Conservation (phyloP, 1,140 invertebrate genomes). For the Bombus difficillimus region DNA sequence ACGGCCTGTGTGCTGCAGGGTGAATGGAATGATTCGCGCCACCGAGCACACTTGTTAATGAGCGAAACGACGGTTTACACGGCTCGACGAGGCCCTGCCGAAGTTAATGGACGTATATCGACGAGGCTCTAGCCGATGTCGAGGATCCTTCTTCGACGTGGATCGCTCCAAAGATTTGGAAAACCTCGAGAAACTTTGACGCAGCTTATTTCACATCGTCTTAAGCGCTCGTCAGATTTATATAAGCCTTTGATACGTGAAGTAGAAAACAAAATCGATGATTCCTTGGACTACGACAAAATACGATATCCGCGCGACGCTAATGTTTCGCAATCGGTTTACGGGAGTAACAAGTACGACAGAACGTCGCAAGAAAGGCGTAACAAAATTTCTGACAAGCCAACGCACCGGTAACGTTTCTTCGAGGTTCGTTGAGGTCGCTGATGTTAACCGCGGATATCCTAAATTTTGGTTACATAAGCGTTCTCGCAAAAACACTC, state of each 20-base stretch:
- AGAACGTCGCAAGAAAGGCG: not conserved
- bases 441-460: conserved; percentile 63
- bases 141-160: not conserved
- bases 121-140: not conserved
- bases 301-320: not conserved
- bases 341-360: not conserved
- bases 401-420: conserved; percentile 16
- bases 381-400: conserved; percentile 31
- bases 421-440: conserved; percentile 35
- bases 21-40: conserved; percentile 47
- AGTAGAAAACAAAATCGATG: not conserved
- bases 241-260: not conserved
- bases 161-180: not conserved
- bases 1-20: not conserved
- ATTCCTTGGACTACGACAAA: not conserved
- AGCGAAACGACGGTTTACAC: conserved; percentile 41
- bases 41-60: conserved; percentile 33
- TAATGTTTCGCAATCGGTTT: not conserved
- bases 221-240: too few relatives aligned
- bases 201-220: too few relatives aligned
- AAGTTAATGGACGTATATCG: conserved; percentile 41
- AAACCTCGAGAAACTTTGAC: not conserved
- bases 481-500: conserved; percentile 51
- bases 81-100: not conserved
- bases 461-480: conserved; percentile 58